Conservation (phyloP, 2,113 vertebrate genomes). For the Chascanopsetta lugubris region DNA sequence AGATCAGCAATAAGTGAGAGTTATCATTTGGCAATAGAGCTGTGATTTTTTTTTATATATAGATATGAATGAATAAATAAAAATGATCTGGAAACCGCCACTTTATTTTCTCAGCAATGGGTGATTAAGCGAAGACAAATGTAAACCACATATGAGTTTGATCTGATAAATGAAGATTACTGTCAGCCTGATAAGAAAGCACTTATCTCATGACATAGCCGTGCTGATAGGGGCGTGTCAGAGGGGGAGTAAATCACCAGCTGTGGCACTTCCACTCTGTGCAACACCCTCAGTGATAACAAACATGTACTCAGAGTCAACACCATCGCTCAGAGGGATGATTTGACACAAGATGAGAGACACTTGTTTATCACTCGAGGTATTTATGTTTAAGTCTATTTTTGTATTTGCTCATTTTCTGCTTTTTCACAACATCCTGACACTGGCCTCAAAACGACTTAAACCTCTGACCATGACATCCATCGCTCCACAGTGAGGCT, state of each 20-base stretch:
- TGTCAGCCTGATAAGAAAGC: slow-evolving; percentile 28
- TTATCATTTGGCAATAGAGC: slow-evolving; percentile 38
- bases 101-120: slow-evolving; percentile 11
- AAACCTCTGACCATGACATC: slow-evolving; percentile 19
- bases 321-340: slow-evolving; percentile 3
- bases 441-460: slow-evolving; percentile 1
- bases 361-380: background rate
- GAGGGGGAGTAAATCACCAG: slow-evolving; percentile 12
- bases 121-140: slow-evolving; percentile 39
- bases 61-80: slow-evolving; percentile 15
- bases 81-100: too few species aligned
- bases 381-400: background rate
- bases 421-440: slow-evolving; percentile 8
- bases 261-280: slow-evolving; percentile 4
- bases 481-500: background rate
- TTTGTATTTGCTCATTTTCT: background rate
- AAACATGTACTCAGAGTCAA: slow-evolving; percentile 9
- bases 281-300: slow-evolving; percentile 17
- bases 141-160: slow-evolving; percentile 5
- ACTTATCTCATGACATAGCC: slow-evolving; percentile 4
- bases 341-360: background rate
- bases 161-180: slow-evolving; percentile 44
- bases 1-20: slow-evolving; percentile 49
- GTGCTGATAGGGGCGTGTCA: slow-evolving; percentile 23
- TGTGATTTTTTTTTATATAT: slow-evolving; percentile 40